Evolutionary conservation across 2,888 invertebrate genomes (phyloP).

Genomic region (Iphiclides podalirius): DNA sequence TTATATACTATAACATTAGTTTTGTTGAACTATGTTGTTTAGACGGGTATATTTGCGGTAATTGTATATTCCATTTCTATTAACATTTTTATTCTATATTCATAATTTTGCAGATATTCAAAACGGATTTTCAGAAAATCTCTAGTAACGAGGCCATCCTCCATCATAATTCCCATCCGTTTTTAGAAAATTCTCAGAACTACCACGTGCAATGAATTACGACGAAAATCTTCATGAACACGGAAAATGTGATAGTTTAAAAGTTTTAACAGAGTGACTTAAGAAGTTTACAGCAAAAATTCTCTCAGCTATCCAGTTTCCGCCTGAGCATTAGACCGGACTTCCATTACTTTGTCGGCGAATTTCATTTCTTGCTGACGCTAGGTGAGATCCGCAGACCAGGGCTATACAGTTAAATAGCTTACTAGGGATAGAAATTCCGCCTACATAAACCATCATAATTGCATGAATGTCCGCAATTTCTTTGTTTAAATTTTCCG

Average conservation of each 20-base stretch:
- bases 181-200: background rate
- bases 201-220: background rate
- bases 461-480: background rate
- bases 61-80: too few relatives aligned
- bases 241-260: slow-evolving; percentile 10
- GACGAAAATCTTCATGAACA: background rate
- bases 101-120: too few relatives aligned
- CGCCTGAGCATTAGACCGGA: slow-evolving; percentile 5
- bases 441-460: too few relatives aligned
- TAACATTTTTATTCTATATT: too few relatives aligned
- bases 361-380: slow-evolving; percentile 16
- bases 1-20: too few relatives aligned
- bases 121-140: too few relatives aligned
- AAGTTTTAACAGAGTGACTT: slow-evolving; percentile 18
- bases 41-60: too few relatives aligned
- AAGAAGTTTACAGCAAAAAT: slow-evolving; percentile 16
- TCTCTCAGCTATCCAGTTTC: slow-evolving; percentile 9
- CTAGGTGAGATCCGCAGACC: slow-evolving; percentile 7
- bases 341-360: slow-evolving; percentile 4
- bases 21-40: too few relatives aligned
- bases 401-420: slow-evolving; percentile 7
- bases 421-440: background rate
- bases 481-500: background rate
- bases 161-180: background rate
- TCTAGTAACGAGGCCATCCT: too few relatives aligned